Percentiles rank a stretch among this genome's conserved stretches.
Conservation (phyloP, 2,797 vertebrate genomes). For the Sparidentex hasta region DNA sequence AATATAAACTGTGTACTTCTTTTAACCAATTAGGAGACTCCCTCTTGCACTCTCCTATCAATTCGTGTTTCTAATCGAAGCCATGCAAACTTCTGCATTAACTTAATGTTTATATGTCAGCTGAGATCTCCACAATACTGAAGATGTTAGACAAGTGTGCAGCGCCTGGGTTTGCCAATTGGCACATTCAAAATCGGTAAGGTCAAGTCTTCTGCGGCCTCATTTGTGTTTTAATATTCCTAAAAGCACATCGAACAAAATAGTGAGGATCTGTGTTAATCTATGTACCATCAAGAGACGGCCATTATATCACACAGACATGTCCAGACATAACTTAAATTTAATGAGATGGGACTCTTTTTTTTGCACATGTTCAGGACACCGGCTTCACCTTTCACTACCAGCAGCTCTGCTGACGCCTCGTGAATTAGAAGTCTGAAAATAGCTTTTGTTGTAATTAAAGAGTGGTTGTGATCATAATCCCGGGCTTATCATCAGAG, state of each 20-base stretch:
- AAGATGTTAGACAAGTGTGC: constrained; percentile 1
- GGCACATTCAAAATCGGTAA: constrained; percentile 31
- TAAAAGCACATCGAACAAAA: constrained; percentile 78
- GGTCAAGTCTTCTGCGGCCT: constrained; percentile 64
- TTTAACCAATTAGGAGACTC: not conserved
- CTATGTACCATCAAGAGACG: constrained; percentile 61
- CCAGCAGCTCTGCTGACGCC: constrained; percentile 38
- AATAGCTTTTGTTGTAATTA: constrained; percentile 48
- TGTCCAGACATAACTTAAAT: constrained; percentile 82
- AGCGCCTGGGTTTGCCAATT: constrained; percentile 2
- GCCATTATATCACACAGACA: constrained; percentile 74
- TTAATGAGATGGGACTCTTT: constrained; percentile 80
- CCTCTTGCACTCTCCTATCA: not conserved
- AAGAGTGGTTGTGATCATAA: constrained; percentile 33
- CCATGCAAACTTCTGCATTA: not conserved
- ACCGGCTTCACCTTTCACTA: constrained; percentile 57
- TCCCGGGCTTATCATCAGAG: constrained; percentile 33
- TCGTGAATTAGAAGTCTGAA: constrained; percentile 53
- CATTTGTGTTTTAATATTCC: constrained; percentile 71
- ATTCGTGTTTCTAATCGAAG: not conserved
- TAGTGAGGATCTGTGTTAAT: constrained; percentile 76
- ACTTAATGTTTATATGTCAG: not conserved
- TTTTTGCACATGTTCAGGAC: constrained; percentile 77
- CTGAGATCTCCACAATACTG: not conserved
- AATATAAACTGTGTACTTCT: not conserved